Evolutionary conservation across 2,113 vertebrate species (phyloP).

Genomic region (Apodemus sylvaticus): DNA sequence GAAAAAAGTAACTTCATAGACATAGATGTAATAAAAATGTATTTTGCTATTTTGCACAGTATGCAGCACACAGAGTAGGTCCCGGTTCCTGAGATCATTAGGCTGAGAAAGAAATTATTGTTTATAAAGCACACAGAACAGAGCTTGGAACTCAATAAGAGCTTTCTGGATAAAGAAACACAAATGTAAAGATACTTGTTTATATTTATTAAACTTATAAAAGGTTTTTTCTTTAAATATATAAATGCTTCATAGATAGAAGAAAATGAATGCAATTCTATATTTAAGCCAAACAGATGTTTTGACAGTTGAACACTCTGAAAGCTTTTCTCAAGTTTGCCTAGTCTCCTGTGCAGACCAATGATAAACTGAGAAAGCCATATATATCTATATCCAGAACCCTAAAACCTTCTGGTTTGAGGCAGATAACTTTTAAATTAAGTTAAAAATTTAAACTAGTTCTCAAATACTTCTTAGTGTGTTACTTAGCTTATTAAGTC

Average conservation of each 20-base stretch:
- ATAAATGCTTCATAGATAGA: slow-evolving; percentile 35
- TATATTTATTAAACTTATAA: slow-evolving; percentile 40
- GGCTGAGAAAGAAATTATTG: slow-evolving; percentile 38
- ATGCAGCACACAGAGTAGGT: background rate
- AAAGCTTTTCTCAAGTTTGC: slow-evolving; percentile 33
- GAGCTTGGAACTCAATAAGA: background rate
- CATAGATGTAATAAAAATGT: background rate
- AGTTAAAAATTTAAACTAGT: background rate
- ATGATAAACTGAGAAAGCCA: background rate
- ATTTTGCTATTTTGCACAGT: background rate
- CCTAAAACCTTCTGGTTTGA: slow-evolving; percentile 28
- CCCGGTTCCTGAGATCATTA: background rate
- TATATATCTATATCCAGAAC: slow-evolving; percentile 33
- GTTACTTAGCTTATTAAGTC: background rate
- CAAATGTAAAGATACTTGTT: slow-evolving; percentile 26
- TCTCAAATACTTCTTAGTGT: background rate
- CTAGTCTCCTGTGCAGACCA: background rate
- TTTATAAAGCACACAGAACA: slow-evolving; percentile 12
- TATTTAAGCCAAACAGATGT: slow-evolving; percentile 10
- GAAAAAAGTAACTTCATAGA: slow-evolving; percentile 9
- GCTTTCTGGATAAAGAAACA: slow-evolving; percentile 15
- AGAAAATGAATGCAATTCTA: slow-evolving; percentile 26
- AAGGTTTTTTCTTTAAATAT: slow-evolving; percentile 43
- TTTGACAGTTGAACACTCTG: background rate
- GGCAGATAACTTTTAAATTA: slow-evolving; percentile 13